A percentile compares a stretch with the other conserved stretches of the same genome.
Evolutionary conservation across 2,113 vertebrate genomes (phyloP).

Genomic region (Ahaetulla prasina): DNA sequence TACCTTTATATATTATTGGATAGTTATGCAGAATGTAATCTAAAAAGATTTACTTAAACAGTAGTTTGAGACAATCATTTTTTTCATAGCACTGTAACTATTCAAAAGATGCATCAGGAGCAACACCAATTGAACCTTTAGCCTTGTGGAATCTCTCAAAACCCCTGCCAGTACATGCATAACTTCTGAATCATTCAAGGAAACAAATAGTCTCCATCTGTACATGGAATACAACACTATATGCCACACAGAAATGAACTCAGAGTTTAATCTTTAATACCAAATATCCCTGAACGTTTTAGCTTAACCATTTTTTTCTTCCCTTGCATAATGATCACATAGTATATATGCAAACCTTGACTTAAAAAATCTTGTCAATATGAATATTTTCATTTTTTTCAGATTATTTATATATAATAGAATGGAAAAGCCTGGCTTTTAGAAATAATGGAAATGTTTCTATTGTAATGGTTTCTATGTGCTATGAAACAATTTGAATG

Average conservation of each 20-base stretch:
- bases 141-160: background rate
- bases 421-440: background rate
- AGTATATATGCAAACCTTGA: background rate
- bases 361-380: background rate
- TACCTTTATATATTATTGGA: background rate
- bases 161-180: background rate
- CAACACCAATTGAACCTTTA: background rate
- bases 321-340: background rate
- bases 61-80: background rate
- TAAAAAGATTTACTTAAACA: background rate
- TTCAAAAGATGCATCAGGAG: background rate
- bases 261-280: background rate
- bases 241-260: background rate
- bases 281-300: too few relatives aligned
- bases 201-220: background rate
- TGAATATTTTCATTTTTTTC: background rate
- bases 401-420: background rate
- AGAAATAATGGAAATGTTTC: conserved; percentile 4
- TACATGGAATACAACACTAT: background rate
- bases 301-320: background rate
- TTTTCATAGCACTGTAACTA: background rate
- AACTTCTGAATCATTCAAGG: background rate
- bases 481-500: conserved; percentile 47
- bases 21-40: background rate
- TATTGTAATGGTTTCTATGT: conserved; percentile 27